A percentile compares a stretch with the other conserved stretches of the same genome.
phyloP scores from a whole-genome alignment of 2,797 vertebrate species.

The Bryconaethiops microstoma region DNA sequence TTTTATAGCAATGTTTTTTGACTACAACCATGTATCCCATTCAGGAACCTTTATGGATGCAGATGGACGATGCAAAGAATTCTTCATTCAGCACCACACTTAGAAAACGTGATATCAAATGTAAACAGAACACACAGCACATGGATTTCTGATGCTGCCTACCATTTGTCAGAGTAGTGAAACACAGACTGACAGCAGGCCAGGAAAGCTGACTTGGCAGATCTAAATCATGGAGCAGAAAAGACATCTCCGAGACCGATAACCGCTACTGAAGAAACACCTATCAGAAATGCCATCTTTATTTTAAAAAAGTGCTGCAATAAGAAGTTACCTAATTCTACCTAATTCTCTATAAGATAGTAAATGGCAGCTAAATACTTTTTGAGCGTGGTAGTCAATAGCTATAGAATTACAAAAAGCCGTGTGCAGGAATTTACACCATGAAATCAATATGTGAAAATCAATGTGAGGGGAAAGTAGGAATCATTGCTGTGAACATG shows the following conservation, averaged over 20 bases:
- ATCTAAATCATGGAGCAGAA: background rate
- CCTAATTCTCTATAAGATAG: background rate
- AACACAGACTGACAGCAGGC: conserved; percentile 1
- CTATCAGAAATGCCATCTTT: conserved; percentile 3
- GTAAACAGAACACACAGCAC: background rate
- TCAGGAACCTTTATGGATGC: no score
- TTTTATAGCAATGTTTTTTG: no score
- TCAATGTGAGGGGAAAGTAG: background rate
- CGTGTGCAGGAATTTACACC: background rate
- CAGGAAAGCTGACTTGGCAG: conserved; percentile 22
- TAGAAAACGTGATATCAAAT: background rate
- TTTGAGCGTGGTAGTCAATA: background rate
- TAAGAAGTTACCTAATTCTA: background rate
- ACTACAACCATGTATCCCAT: no score
- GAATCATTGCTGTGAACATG: background rate
- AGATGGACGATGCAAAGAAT: background rate
- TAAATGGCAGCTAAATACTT: background rate
- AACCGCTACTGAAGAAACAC: background rate
- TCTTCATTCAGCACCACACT: background rate
- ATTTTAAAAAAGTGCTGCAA: conserved; percentile 2
- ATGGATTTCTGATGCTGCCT: background rate
- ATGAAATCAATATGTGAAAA: conserved; percentile 12
- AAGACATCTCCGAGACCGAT: background rate
- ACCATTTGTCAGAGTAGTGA: background rate
- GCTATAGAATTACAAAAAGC: conserved; percentile 7